These are phyloP conservation scores for Clivina fossor DNA, from an alignment of 2,888 invertebrate genomes.

Conservation along the genomic window DNA sequence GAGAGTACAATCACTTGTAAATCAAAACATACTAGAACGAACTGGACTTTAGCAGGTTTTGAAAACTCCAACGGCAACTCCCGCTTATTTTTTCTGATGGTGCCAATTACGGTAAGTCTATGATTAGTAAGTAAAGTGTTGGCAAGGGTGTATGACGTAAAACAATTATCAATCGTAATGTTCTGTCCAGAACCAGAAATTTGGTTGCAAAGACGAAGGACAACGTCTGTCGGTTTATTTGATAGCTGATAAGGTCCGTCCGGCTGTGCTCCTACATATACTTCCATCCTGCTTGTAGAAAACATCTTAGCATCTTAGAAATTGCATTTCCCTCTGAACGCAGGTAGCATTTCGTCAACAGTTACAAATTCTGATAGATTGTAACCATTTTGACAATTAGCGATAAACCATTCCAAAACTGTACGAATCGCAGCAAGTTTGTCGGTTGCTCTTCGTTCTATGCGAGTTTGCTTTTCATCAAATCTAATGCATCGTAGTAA, in stretches of 20 bases:
- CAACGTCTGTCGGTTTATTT: conserved; percentile 36
- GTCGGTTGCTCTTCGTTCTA: too few relatives aligned
- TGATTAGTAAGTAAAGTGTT: conserved; percentile 7
- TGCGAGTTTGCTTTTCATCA: too few relatives aligned
- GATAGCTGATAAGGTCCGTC: conserved; percentile 25
- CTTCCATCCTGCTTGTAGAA: conserved; percentile 36
- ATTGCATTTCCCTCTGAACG: neutral
- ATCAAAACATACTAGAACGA: conserved; percentile 2
- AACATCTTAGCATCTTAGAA: too few relatives aligned
- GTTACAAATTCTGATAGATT: conserved; percentile 6
- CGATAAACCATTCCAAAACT: neutral
- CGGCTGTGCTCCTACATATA: conserved; percentile 36
- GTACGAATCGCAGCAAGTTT: conserved; percentile 2
- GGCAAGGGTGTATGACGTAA: conserved; percentile 15
- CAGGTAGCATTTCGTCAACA: neutral
- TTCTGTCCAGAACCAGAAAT: conserved; percentile 34
- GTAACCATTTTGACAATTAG: conserved; percentile 6
- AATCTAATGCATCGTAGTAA: too few relatives aligned
- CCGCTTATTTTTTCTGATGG: conserved; percentile 9
- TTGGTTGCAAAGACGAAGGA: conserved; percentile 36
- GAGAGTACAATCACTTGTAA: neutral
- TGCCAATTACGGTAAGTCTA: conserved; percentile 11
- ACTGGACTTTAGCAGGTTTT: neutral
- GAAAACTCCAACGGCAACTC: conserved; percentile 2
- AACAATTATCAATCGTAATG: conserved; percentile 37